Percentiles rank a stretch among this genome's conserved stretches.
Conservation (phyloP, 2,888 invertebrate species). For the Neocrepidodera transversa region DNA sequence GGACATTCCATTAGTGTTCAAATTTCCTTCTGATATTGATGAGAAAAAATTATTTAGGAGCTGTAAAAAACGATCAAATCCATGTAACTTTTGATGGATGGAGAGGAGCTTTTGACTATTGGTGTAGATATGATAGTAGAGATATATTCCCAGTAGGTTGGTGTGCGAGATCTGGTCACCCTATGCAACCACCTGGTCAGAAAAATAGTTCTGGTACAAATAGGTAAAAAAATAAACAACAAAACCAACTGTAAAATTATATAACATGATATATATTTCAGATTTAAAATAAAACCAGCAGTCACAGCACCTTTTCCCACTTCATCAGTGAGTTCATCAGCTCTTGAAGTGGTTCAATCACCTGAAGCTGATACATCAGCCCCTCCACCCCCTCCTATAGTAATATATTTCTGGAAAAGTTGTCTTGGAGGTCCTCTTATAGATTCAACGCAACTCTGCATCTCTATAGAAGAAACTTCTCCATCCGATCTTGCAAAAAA, state of each 20-base stretch:
- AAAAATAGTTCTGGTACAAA: constrained; percentile 74
- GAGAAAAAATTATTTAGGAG: constrained; percentile 63
- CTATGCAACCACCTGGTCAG: constrained; percentile 91
- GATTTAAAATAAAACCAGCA: constrained; percentile 64
- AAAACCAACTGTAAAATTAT: too few relatives aligned
- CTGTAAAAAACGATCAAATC: constrained; percentile 90
- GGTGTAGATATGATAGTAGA: constrained; percentile 89
- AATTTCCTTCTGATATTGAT: too few relatives aligned
- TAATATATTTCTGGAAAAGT: constrained; percentile 62
- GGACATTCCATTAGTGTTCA: too few relatives aligned
- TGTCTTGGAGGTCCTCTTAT: constrained; percentile 65
- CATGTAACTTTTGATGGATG: constrained; percentile 98
- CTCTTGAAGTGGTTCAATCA: constrained; percentile 52
- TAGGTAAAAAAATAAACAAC: constrained; percentile 55
- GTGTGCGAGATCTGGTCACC: constrained; percentile 93
- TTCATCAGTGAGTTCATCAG: constrained; percentile 44
- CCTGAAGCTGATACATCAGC: constrained; percentile 60
- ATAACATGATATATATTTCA: too few relatives aligned
- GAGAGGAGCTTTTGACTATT: constrained; percentile 97
- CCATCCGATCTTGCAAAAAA: constrained; percentile 57
- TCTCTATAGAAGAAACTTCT: constrained; percentile 63
- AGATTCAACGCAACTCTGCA: constrained; percentile 60
- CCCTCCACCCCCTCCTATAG: constrained; percentile 63
- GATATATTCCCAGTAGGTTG: constrained; percentile 97
- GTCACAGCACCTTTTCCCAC: constrained; percentile 35